These are phyloP conservation scores for Lytechinus pictus DNA, from an alignment of 35 echinoderm and acorn worm species.

Conservation along the genomic window DNA sequence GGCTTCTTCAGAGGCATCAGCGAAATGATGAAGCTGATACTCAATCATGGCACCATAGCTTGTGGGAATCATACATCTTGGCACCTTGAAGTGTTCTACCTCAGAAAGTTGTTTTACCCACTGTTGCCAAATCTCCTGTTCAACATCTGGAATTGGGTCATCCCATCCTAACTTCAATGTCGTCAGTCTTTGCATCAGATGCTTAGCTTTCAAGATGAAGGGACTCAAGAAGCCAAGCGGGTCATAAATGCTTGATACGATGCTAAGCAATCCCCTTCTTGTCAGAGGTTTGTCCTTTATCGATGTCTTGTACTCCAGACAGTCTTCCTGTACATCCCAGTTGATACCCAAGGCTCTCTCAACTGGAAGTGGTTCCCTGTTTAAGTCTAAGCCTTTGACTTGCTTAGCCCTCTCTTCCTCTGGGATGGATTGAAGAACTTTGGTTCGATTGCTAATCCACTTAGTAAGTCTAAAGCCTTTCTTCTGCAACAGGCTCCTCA, in stretches of 20 bases:
- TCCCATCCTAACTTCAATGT: conserved; percentile 61
- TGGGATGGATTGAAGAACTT: conserved; percentile 56
- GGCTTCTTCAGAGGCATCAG: conserved; percentile 70
- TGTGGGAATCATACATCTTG: conserved; percentile 57
- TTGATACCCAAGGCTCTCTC: conserved; percentile 58
- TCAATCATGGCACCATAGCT: conserved; percentile 24
- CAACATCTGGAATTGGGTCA: conserved; percentile 48
- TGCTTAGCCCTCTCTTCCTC: conserved; percentile 55
- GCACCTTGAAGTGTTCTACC: conserved; percentile 48
- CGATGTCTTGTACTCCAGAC: conserved; percentile 25
- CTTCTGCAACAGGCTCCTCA: conserved; percentile 22
- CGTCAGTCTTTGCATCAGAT: conserved; percentile 59
- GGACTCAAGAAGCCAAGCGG: conserved; percentile 56
- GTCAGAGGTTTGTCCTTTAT: conserved; percentile 52
- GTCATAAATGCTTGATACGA: conserved; percentile 66
- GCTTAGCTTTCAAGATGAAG: conserved; percentile 55
- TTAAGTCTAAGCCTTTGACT: conserved; percentile 46
- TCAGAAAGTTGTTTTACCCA: conserved; percentile 55
- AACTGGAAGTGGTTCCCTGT: conserved; percentile 56
- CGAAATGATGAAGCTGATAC: conserved; percentile 72
- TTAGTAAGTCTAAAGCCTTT: conserved; percentile 67
- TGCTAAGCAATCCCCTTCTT: conserved; percentile 59
- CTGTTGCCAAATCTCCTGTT: conserved; percentile 43
- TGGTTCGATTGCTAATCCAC: conserved; percentile 55
- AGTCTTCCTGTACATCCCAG: conserved; percentile 67